phyloP scores from a whole-genome alignment of 2,888 invertebrate genomes.

The Agrypnus murinus region DNA sequence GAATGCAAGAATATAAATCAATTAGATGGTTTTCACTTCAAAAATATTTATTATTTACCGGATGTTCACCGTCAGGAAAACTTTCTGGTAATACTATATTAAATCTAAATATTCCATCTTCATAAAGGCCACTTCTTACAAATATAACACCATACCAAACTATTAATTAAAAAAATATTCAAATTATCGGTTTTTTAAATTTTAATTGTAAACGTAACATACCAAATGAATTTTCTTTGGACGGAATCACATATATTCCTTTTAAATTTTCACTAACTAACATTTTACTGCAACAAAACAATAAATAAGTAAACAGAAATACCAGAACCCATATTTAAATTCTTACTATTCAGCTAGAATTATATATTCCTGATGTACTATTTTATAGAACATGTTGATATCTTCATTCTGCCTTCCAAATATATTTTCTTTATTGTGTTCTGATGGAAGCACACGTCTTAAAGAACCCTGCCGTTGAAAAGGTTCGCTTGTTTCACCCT shows the following conservation, averaged over 20 bases:
- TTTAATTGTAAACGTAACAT: too few species aligned
- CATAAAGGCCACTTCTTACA: slow-evolving; percentile 90
- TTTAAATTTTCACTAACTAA: slow-evolving; percentile 88
- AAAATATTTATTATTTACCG: slow-evolving; percentile 82
- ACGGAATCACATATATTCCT: slow-evolving; percentile 95
- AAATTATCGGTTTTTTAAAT: too few species aligned
- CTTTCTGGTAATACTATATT: slow-evolving; percentile 88
- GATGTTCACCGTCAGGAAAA: slow-evolving; percentile 90
- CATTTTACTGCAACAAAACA: slow-evolving; percentile 81
- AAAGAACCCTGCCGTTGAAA: slow-evolving; percentile 75
- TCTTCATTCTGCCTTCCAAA: slow-evolving; percentile 74
- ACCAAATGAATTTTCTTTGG: slow-evolving; percentile 87
- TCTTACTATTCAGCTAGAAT: slow-evolving; percentile 95
- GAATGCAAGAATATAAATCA: slow-evolving; percentile 59
- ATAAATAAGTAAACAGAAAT: slow-evolving; percentile 33
- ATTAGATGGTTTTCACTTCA: too few species aligned
- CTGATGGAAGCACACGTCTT: slow-evolving; percentile 74
- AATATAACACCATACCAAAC: slow-evolving; percentile 95
- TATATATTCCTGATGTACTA: slow-evolving; percentile 91
- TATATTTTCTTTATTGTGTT: slow-evolving; percentile 76
- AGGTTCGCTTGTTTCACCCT: slow-evolving; percentile 59
- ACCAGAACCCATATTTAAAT: too few species aligned
- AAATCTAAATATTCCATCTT: slow-evolving; percentile 94
- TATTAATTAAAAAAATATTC: slow-evolving; percentile 66
- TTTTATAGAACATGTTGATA: slow-evolving; percentile 80